Evolutionary conservation across 1,140 invertebrate species (phyloP), one percentile per base, ranked within the genome.

Genomic region (Bombus confusus): DNA sequence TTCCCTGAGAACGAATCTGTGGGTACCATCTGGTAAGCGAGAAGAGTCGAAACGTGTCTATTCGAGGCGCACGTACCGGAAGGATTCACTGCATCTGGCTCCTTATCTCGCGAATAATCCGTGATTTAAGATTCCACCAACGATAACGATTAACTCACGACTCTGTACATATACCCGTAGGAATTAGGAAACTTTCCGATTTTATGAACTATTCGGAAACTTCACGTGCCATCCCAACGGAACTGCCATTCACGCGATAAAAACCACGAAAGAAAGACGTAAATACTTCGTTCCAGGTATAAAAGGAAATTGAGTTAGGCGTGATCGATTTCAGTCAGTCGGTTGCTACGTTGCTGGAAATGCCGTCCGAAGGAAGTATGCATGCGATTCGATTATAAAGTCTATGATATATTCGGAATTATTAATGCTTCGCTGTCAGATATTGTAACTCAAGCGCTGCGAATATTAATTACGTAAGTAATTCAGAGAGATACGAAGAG

Each of bases 21-120:
- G 84, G 84, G 69, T 43, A 75, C 71, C 84, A 85, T 85, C 86
- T 84, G 81, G 78, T 82, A 72, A 75, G 81, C 83, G 84, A 76
- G 85, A 90, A 90, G 77, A 86, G 84, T 90, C 91, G 89, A 87
- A 31, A 92, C 88, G 88, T 87, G 91, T 91, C 91, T 93, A 92
- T 91, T 87, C 91, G 89, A 85, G 91, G 88, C 86, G 86, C 88
- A 89, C 90, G 82, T 88, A 88, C 75, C 83, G 79, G 52, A 71
- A 86, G 86, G 89, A 86, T 91, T 87, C 85, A 84, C 85, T 82
- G 81, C 86, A 80, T 83, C 79, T 83, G 76, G 74, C 80, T 83
- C 84, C 84, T 86, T 89, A 89, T 88, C 87, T 88, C 71, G 75
- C 80, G 88, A 77, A 86, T 89, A 86, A 89, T 83, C 72, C 64